Conservation (phyloP, 2,797 vertebrate species). For the Anabacerthia variegaticeps region DNA sequence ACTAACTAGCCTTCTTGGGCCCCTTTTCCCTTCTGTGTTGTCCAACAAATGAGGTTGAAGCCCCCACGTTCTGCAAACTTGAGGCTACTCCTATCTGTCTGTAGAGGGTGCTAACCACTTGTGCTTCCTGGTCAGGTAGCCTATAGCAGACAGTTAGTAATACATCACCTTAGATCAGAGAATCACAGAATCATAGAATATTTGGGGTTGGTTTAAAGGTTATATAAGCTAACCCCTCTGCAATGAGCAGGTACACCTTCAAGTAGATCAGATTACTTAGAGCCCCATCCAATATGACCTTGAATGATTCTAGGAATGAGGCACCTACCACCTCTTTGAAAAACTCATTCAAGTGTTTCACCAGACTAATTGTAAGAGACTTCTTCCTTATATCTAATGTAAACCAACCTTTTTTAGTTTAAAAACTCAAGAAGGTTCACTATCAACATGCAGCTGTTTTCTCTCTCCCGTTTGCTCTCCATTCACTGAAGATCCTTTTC, state of each 20-base stretch:
- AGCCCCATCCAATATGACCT: no score
- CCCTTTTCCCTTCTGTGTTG: neutral
- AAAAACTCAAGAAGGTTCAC: neutral
- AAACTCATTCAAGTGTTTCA: neutral
- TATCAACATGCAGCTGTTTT: neutral
- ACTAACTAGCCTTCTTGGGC: neutral
- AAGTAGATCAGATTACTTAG: neutral
- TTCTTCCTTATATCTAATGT: neutral
- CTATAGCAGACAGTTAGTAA: neutral
- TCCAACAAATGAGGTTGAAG: neutral
- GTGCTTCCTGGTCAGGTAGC: neutral
- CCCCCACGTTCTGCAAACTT: neutral
- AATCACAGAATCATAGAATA: neutral
- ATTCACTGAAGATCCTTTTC: neutral
- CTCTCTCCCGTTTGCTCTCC: neutral
- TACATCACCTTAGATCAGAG: neutral
- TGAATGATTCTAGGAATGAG: neutral
- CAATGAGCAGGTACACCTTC: neutral
- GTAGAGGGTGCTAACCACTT: neutral
- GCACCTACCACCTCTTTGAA: fast-evolving
- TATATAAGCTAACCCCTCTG: neutral
- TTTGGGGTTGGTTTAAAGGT: neutral
- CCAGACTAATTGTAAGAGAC: neutral
- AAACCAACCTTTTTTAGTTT: neutral
- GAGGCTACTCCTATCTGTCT: neutral